These are phyloP conservation scores for Archilochus colubris DNA, from an alignment of 2,113 vertebrate genomes.

Conservation along the genomic window DNA sequence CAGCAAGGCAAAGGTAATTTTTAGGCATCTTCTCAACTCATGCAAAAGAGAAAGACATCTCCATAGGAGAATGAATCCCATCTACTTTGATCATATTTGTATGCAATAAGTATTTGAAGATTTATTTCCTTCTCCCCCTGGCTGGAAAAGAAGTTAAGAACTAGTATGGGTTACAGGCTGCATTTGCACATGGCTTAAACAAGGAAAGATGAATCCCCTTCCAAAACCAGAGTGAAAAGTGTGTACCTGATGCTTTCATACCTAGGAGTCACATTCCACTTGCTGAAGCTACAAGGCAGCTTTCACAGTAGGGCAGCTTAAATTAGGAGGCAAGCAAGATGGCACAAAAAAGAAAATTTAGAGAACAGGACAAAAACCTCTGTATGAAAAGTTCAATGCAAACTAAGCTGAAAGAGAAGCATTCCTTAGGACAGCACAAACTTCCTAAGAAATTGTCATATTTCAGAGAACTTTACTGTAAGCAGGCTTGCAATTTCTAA, in stretches of 20 bases:
- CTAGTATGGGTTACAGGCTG: neutral
- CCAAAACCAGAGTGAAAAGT: neutral
- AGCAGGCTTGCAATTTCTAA: neutral
- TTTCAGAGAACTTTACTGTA: neutral
- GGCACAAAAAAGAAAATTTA: neutral
- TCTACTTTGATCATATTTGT: neutral
- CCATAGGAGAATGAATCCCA: neutral
- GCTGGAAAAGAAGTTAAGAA: neutral
- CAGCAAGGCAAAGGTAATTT: neutral
- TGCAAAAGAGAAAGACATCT: neutral
- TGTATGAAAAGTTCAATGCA: neutral
- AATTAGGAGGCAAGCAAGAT: neutral
- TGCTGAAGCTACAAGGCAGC: neutral
- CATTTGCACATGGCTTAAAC: neutral
- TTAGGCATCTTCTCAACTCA: neutral
- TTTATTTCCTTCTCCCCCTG: neutral
- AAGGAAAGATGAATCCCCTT: neutral
- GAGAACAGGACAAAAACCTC: neutral
- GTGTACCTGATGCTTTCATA: neutral
- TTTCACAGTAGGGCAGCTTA: neutral
- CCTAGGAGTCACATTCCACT: neutral
- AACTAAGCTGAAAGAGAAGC: neutral
- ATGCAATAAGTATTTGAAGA: neutral
- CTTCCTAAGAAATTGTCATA: neutral
- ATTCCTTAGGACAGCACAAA: neutral